These are phyloP conservation scores for Euborellia annulipes DNA, from an alignment of 1,140 invertebrate genomes.

Conservation along the genomic window DNA sequence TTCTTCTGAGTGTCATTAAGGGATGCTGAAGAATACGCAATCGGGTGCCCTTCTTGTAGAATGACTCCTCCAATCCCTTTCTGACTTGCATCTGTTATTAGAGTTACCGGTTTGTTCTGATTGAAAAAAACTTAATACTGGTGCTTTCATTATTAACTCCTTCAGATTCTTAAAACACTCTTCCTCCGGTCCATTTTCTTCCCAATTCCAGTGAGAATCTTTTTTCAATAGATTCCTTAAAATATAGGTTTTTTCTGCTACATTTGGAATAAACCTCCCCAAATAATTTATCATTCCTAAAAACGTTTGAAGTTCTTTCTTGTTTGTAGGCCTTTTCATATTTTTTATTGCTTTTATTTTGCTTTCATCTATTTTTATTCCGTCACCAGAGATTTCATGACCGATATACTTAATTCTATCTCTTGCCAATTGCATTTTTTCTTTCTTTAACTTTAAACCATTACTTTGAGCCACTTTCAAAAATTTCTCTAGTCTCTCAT, in stretches of 20 bases:
- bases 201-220: constrained; percentile 16
- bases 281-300: constrained; percentile 27
- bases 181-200: constrained; percentile 10
- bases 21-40: constrained; percentile 22
- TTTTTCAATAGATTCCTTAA: constrained; percentile 19
- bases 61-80: constrained; percentile 15
- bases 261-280: constrained; percentile 22
- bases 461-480: not conserved
- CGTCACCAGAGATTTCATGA: constrained; percentile 1
- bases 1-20: constrained; percentile 15
- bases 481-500: not conserved
- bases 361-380: constrained; percentile 1
- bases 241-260: constrained; percentile 14
- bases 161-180: constrained; percentile 18
- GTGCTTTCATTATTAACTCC: constrained; percentile 13
- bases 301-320: constrained; percentile 10
- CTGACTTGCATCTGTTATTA: constrained; percentile 9
- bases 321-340: not conserved
- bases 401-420: constrained; percentile 1
- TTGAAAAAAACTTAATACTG: constrained; percentile 21
- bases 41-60: constrained; percentile 17
- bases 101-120: constrained; percentile 5
- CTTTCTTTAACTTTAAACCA: not conserved
- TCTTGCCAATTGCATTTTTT: not conserved
- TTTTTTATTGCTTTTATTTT: not conserved